phyloP scores from a whole-genome alignment of 2,113 vertebrate species.

The Lepus americanus region DNA sequence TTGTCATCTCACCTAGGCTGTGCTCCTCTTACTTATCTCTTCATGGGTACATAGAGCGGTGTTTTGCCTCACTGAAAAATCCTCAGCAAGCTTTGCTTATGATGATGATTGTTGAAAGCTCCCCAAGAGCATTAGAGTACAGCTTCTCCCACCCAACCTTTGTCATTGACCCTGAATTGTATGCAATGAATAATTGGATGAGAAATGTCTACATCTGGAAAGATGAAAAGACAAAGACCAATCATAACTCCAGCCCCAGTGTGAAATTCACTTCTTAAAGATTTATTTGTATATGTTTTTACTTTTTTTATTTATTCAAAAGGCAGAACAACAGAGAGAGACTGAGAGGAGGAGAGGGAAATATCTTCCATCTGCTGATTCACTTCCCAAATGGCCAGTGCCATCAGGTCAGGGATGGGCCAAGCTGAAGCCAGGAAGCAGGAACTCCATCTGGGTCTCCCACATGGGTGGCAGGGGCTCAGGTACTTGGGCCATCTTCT shows the following conservation, averaged over 20 bases:
- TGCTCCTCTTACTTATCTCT: neutral
- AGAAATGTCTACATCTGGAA: neutral
- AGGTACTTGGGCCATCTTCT: too few species aligned
- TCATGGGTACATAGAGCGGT: neutral
- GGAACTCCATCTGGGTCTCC: too few species aligned
- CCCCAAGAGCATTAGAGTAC: neutral
- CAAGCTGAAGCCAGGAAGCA: too few species aligned
- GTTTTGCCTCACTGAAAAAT: constrained; percentile 1
- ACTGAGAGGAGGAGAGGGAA: too few species aligned
- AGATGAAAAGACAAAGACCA: neutral
- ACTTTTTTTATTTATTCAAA: too few species aligned
- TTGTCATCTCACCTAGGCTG: neutral
- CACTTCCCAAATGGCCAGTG: too few species aligned
- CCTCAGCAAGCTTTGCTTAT: neutral
- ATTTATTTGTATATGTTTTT: too few species aligned
- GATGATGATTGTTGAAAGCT: neutral
- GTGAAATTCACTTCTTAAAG: neutral
- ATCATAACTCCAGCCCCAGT: neutral
- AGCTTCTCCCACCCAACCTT: neutral
- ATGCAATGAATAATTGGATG: neutral
- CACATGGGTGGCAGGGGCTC: too few species aligned
- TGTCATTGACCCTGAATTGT: neutral
- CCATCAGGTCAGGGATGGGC: too few species aligned
- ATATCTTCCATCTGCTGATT: too few species aligned
- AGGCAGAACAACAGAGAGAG: too few species aligned